Base-by-base conservation (phyloP, 2,113 vertebrate species). In the Merops nubicus region DNA sequence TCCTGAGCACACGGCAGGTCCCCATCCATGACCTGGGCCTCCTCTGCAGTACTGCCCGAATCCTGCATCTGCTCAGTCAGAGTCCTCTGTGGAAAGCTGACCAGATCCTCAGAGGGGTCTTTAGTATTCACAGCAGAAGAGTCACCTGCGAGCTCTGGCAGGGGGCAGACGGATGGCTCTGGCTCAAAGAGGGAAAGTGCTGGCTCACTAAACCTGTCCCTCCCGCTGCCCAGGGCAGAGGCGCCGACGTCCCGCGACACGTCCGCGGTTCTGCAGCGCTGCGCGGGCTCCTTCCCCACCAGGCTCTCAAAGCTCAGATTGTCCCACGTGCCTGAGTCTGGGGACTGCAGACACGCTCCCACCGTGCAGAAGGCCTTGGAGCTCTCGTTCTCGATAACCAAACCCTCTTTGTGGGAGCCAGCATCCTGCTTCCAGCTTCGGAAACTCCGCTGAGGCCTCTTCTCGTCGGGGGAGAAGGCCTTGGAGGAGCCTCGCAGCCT, bases 401-500 rank as follows among this genome's bases (percentile, higher is more conserved):
- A 89, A 91, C 85, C 97, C 91, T 96, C 91, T 33, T 76, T 92
- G 47, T 50, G 67, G 25, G 76, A 69, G 15, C 70, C 23, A 19
- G 7, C 73, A 4, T 94, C 97, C 74, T 97, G 92, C 60, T 67
- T 98, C 72, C 95, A 97, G 47, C 64, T 59, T 33, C 36, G 96
- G 29, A 96, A 98, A 19, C 97, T 98, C 73, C 94, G 93, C 89
- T 98, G 74, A 13, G 97, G 96, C 36, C 95, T 94, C 40, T 89
- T 96, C 36, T 99, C 98, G 33, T 98, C 98, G 36, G 97, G 98
- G 56, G 98, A 98, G 70, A 98, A 99, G 0, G 98, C 98, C 70
- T 96, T 98, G 0, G 99, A 98, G 28, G 98, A 98, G 50, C 98
- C 98, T 63, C 98, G 97, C 98, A 98, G 99, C 72, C 99, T 99